Conservation (phyloP, 2,113 vertebrate species). For the Amphiprion percula region DNA sequence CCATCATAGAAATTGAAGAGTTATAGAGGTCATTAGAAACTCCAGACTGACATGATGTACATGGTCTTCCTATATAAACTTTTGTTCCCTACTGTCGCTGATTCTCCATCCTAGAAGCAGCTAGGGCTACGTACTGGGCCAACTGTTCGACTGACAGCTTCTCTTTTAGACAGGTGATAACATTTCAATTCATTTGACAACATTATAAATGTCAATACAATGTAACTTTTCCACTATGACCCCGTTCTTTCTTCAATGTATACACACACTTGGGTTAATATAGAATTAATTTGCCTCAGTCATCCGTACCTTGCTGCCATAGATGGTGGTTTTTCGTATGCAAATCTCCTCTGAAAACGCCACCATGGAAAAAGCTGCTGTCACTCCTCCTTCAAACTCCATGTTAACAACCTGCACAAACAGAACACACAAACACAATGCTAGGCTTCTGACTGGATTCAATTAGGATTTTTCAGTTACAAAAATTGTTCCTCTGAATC, state of each 20-base stretch:
- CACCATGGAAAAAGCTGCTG: constrained; percentile 88
- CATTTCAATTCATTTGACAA: too few relatives aligned
- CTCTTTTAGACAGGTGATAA: too few relatives aligned
- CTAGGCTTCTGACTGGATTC: too few relatives aligned
- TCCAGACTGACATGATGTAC: too few relatives aligned
- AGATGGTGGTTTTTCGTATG: constrained; percentile 82
- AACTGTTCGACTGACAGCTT: too few relatives aligned
- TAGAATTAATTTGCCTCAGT: not conserved
- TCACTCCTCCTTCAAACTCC: constrained; percentile 89
- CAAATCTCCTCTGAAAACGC: constrained; percentile 86
- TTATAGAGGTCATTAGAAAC: too few relatives aligned
- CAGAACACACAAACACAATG: not conserved
- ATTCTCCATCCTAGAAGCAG: not conserved
- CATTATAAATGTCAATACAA: too few relatives aligned
- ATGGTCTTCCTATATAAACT: too few relatives aligned
- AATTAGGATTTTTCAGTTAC: too few relatives aligned
- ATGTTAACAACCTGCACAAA: constrained; percentile 88
- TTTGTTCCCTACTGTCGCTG: not conserved
- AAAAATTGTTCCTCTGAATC: too few relatives aligned
- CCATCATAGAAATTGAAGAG: too few relatives aligned
- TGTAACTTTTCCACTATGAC: too few relatives aligned
- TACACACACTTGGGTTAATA: not conserved
- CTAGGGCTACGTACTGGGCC: not conserved
- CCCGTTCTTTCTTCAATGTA: not conserved
- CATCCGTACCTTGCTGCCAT: constrained; percentile 84